Evolutionary conservation across 2,888 invertebrate genomes (phyloP), one percentile per base, ranked within the genome.

Genomic region (Cancer borealis): DNA sequence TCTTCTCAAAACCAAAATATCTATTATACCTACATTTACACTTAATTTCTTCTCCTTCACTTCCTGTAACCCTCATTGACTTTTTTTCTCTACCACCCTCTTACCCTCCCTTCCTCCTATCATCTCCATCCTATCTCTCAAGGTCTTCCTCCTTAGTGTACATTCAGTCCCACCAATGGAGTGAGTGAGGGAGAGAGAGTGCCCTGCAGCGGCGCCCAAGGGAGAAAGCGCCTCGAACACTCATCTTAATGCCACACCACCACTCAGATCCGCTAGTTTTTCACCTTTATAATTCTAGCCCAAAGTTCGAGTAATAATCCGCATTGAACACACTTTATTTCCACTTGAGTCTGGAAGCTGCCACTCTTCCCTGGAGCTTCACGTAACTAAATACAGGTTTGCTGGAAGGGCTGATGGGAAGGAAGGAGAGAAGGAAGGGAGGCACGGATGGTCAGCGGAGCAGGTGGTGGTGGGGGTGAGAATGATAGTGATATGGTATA

Each of bases 231-330:
- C 14, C 84, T 84, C 30, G 10, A 17, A 84, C 14, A 30, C 30
- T 84, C 84, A 66, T 66, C 66, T 66, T 66, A 84, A 84, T 84
- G 30, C 84, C 10, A 10, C 30, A 39, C 84, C 30, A 39, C 3
- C 84, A 84, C 84, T 84, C 39, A 84, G 84, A 84, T 84, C 39
- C 39, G 84, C 84, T 39, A 84, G 3, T 84, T 84, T 84, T 84
- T 84, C 0, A 84, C 8, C 84, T 84, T 84, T 3, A 84, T 84
- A 84, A 84, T 84, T 84, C 39, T 39, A 84, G 84, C 39, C 4
- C 39, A 84, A 39, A 30, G 84, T 39, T 84, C 2, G 14, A 39
- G 84, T 84, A 84, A 84, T 30, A 10, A 39, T 10, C 39, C 84
- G 39, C 84, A 84, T 84, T 39, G 17, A 39, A 39, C 84, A 12